phyloP scores from a whole-genome alignment of 2,797 vertebrate genomes.

The Karalla daura region DNA sequence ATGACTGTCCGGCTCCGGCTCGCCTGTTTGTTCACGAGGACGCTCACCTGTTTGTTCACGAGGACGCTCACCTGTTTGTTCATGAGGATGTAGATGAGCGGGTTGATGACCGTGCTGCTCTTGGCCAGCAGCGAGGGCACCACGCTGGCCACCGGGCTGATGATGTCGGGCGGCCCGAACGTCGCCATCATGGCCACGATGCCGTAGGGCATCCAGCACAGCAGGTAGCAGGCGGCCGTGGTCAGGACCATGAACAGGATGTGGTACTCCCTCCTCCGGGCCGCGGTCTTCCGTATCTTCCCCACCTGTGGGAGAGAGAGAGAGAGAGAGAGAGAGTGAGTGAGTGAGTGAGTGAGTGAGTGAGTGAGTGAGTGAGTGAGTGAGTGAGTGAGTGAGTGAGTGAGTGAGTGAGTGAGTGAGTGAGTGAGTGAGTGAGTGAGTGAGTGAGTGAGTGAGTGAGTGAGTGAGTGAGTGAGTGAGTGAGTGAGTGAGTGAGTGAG shows the following conservation, averaged over 20 bases:
- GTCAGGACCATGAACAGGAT: conserved; percentile 89
- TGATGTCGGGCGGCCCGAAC: conserved; percentile 84
- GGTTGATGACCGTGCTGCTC: conserved; percentile 91
- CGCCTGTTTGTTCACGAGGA: too few relatives aligned
- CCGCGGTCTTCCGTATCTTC: conserved; percentile 84
- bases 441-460: too few relatives aligned
- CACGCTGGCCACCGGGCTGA: conserved; percentile 85
- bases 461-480: too few relatives aligned
- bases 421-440: too few relatives aligned
- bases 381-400: too few relatives aligned
- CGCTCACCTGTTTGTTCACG: too few relatives aligned
- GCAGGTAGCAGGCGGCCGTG: conserved; percentile 85
- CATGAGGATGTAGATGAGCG: conserved; percentile 91
- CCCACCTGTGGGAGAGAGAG: conserved; percentile 78
- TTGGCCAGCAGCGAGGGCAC: conserved; percentile 89
- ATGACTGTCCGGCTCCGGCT: conserved; percentile 28
- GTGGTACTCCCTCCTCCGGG: conserved; percentile 86
- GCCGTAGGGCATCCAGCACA: conserved; percentile 90
- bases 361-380: too few relatives aligned
- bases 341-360: too few relatives aligned
- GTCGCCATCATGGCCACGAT: conserved; percentile 89
- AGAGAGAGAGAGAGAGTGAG: background rate
- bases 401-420: too few relatives aligned
- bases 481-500: too few relatives aligned
- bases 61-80: conserved; percentile 92